Evolutionary conservation across 2,113 vertebrate genomes (phyloP).

Genomic region (Nipponia nippon): DNA sequence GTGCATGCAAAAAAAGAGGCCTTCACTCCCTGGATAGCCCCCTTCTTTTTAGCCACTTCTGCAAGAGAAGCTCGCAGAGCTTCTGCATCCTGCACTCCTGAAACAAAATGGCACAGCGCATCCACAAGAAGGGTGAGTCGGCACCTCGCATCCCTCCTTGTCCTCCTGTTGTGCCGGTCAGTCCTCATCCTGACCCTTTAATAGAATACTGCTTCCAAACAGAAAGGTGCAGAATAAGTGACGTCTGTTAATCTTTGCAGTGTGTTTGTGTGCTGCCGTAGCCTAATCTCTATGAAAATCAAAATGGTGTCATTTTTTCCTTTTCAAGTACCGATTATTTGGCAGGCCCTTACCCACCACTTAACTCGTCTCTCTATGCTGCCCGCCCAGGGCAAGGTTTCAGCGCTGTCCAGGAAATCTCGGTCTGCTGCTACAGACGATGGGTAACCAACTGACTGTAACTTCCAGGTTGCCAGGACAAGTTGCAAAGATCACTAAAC

Average conservation of each 20-base stretch:
- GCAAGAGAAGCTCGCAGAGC: not conserved
- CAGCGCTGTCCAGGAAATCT: not conserved
- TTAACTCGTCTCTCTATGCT: not conserved
- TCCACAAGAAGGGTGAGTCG: not conserved
- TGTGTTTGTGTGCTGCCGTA: not conserved
- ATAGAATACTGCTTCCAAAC: not conserved
- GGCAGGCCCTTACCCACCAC: not conserved
- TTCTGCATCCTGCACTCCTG: not conserved
- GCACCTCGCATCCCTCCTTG: not conserved
- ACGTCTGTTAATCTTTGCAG: not conserved
- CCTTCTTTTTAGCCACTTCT: not conserved
- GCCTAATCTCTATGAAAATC: not conserved
- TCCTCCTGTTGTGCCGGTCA: not conserved
- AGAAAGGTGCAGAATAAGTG: not conserved
- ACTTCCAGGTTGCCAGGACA: not conserved
- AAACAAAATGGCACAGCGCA: not conserved
- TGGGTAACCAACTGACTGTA: not conserved
- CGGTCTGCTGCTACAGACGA: accelerated
- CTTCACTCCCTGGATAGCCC: not conserved
- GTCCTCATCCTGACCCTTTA: not conserved
- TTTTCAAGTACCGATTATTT: not conserved
- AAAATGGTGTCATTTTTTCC: not conserved
- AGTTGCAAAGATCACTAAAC: conserved; percentile 43
- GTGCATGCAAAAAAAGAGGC: not conserved
- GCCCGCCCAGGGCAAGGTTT: not conserved